Evolutionary conservation across 2,888 invertebrate genomes (phyloP), one percentile per base, ranked within the genome.

Genomic region (Pollenia amentaria): DNA sequence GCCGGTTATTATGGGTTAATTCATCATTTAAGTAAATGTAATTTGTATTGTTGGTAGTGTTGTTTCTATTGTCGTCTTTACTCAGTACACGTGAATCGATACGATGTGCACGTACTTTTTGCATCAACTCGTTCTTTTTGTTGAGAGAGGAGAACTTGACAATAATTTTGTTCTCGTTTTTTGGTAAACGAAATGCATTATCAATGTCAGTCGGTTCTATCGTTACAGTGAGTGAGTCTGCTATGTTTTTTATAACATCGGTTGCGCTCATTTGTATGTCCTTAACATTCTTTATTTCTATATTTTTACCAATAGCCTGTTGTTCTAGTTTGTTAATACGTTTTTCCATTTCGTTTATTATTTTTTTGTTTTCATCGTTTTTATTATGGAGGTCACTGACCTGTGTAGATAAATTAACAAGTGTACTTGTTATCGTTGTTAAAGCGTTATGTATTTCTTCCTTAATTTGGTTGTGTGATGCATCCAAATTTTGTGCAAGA

Each of bases 21-120:
- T 48, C 48, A 48, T 48, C 48, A 48, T 48, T 48, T 48, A 48
- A 48, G 48, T 48, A 48, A 48, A 48, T 48, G 48, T 48, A 48
- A 48, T 48, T 48, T 48, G 12, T 48, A 11, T 48, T 48, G 14
- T 48, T 48, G 48, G 48, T 48, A 48, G 48, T 48, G 48, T 48
- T 48, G 48, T 48, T 48, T 11, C 48, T 12, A 14, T 48, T 48
- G 48, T 48, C 48, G 12, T 48, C 48, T 48, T 48, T 14, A 14
- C 48, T 48, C 14, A 48, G 48, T 11, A 48, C 48, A 11, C 48
- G 14, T 3, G 48, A 14, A 11, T 11, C 48, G 12, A 12, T 14
- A 48, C 11, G 14, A 48, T 48, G 14, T 14, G 48, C 14, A 12
- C 48, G 48, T 14, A 48, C 48, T 14, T 12, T 48, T 48, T 48